Conservation (phyloP, 1,140 invertebrate species). For the Hypsibius dujardini region DNA sequence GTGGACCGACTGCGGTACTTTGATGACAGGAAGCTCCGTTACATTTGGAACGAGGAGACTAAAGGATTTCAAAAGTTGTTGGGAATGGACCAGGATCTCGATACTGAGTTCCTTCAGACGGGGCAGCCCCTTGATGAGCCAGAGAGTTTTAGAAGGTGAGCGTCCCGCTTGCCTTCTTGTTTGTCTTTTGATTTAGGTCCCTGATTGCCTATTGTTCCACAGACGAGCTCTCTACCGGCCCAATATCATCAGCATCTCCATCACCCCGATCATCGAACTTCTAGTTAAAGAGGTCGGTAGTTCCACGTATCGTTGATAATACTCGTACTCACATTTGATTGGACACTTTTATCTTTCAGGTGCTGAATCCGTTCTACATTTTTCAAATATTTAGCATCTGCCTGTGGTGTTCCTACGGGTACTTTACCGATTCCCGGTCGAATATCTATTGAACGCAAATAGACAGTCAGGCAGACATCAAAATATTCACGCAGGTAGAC, state of each 20-base stretch:
- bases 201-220: slow-evolving; percentile 28
- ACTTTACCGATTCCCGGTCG: too few relatives aligned
- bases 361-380: slow-evolving; percentile 79
- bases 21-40: slow-evolving; percentile 53
- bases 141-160: not conserved
- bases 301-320: too few relatives aligned
- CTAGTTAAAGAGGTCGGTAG: slow-evolving; percentile 43
- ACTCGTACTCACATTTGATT: not conserved
- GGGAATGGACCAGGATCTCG: slow-evolving; percentile 49
- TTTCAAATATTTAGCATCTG: slow-evolving; percentile 64
- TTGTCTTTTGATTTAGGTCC: not conserved
- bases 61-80: slow-evolving; percentile 47
- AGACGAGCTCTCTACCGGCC: slow-evolving; percentile 53
- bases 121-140: not conserved
- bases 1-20: slow-evolving; percentile 45
- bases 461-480: too few relatives aligned
- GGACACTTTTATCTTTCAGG: slow-evolving; percentile 27
- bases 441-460: too few relatives aligned
- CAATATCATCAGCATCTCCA: slow-evolving; percentile 56
- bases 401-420: slow-evolving; percentile 57
- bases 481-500: too few relatives aligned
- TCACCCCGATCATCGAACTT: slow-evolving; percentile 50
- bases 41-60: slow-evolving; percentile 50
- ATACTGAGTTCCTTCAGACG: slow-evolving; percentile 43
- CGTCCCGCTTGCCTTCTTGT: too few relatives aligned